phyloP scores from a whole-genome alignment of 1,140 invertebrate species.

The Brachionus koreanus region DNA sequence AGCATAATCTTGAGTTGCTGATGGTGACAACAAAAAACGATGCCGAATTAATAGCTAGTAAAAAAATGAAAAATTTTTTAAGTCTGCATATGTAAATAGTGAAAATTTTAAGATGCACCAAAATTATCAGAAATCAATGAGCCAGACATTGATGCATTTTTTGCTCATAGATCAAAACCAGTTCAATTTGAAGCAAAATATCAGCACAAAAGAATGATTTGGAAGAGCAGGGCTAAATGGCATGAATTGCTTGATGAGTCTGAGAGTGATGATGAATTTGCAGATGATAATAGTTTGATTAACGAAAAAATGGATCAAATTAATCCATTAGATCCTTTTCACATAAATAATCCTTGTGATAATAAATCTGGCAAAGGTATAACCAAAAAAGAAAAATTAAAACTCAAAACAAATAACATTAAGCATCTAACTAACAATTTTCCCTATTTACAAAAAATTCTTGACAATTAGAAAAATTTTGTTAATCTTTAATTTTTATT shows the following conservation, averaged over 20 bases:
- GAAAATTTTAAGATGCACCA: constrained; percentile 5
- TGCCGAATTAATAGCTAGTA: constrained; percentile 28
- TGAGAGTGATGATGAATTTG: constrained; percentile 17
- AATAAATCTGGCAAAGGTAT: not conserved
- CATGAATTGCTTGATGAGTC: constrained; percentile 18
- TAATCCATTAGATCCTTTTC: not conserved
- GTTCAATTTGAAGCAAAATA: constrained; percentile 18
- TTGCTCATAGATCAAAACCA: constrained; percentile 29
- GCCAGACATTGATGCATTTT: not conserved
- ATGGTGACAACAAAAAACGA: constrained; percentile 13
- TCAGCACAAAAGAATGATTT: not conserved
- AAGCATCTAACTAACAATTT: not conserved
- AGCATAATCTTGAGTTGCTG: constrained; percentile 6
- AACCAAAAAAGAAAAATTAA: not conserved
- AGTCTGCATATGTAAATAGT: not conserved
- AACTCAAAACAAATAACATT: constrained; percentile 11
- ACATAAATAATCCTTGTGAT: not conserved
- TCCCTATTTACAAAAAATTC: not conserved
- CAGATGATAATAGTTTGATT: not conserved
- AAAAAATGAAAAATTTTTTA: not conserved
- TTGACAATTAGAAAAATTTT: not conserved
- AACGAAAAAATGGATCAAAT: not conserved
- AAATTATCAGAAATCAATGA: constrained; percentile 17
- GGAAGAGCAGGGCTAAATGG: constrained; percentile 16
- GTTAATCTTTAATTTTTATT: not conserved